phyloP scores from a whole-genome alignment of 2,888 invertebrate genomes.

The Platypus cylindrus region DNA sequence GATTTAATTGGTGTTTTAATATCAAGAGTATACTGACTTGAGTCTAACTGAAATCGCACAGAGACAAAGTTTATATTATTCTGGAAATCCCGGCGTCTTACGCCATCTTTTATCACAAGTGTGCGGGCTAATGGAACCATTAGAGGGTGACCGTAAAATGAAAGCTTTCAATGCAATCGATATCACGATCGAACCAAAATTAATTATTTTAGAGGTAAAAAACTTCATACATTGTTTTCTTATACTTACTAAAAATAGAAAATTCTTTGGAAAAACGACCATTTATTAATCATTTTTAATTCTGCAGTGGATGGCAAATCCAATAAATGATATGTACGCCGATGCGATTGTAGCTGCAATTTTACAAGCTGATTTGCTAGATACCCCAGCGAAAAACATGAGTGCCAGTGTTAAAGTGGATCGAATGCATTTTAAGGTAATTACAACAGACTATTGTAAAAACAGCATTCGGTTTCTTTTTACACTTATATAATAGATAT shows the following conservation, averaged over 20 bases:
- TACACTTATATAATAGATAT: background rate
- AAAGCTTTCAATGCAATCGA: constrained; percentile 74
- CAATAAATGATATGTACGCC: constrained; percentile 96
- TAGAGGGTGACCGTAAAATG: constrained; percentile 57
- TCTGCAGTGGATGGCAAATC: constrained; percentile 78
- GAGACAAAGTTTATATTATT: constrained; percentile 80
- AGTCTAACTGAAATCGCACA: constrained; percentile 88
- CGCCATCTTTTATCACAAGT: constrained; percentile 67
- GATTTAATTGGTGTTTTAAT: background rate
- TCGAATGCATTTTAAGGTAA: constrained; percentile 71
- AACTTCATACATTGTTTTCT: no score
- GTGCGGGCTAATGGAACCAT: constrained; percentile 57
- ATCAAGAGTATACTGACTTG: constrained; percentile 87
- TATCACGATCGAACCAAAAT: constrained; percentile 65
- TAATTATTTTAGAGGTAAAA: constrained; percentile 62
- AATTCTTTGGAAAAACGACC: background rate
- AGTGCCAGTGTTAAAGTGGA: constrained; percentile 63
- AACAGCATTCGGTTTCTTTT: background rate
- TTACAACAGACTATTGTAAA: constrained; percentile 1
- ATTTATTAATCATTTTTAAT: background rate
- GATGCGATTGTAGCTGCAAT: constrained; percentile 86
- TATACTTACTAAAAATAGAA: background rate
- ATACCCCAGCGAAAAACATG: constrained; percentile 47
- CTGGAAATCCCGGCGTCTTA: constrained; percentile 57
- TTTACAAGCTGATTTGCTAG: constrained; percentile 65